Percentiles rank a stretch among this genome's conserved stretches.
phyloP scores from a whole-genome alignment of 2,113 vertebrate genomes.

The Craseonycteris thonglongyai region DNA sequence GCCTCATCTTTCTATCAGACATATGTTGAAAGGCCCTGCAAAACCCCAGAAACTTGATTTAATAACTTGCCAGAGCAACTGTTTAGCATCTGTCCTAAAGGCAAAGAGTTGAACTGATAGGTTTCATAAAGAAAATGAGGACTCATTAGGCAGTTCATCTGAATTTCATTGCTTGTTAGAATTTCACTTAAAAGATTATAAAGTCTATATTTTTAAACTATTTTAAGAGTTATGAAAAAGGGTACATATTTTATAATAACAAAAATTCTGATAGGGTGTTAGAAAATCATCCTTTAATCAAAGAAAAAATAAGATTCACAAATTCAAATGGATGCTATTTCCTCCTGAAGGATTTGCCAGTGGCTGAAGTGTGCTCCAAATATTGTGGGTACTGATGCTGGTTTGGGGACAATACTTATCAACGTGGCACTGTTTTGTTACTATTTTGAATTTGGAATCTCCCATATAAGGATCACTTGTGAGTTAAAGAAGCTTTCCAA shows the following conservation, averaged over 20 bases:
- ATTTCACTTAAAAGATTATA: constrained; percentile 34
- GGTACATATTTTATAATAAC: constrained; percentile 22
- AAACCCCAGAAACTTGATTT: constrained; percentile 49
- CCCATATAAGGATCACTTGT: neutral
- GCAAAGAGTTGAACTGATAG: constrained; percentile 36
- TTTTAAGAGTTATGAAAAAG: constrained; percentile 32
- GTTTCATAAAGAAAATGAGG: constrained; percentile 60
- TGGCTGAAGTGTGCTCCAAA: neutral
- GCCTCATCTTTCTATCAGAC: neutral
- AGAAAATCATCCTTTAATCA: constrained; percentile 27
- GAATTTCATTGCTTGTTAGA: constrained; percentile 67
- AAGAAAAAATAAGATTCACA: neutral
- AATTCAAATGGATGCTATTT: neutral
- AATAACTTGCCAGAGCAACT: constrained; percentile 56
- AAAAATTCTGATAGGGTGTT: neutral
- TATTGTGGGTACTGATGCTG: neutral
- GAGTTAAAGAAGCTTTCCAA: neutral
- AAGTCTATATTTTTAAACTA: constrained; percentile 46
- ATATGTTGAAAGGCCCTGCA: constrained; percentile 38
- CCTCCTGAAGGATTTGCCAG: neutral
- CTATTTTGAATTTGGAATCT: neutral
- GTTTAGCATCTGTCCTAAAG: constrained; percentile 55
- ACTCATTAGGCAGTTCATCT: constrained; percentile 53
- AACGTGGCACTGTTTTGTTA: neutral
- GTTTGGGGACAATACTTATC: neutral